Conservation (phyloP, 1,140 invertebrate genomes). For the Ostrea denselamellosa region DNA sequence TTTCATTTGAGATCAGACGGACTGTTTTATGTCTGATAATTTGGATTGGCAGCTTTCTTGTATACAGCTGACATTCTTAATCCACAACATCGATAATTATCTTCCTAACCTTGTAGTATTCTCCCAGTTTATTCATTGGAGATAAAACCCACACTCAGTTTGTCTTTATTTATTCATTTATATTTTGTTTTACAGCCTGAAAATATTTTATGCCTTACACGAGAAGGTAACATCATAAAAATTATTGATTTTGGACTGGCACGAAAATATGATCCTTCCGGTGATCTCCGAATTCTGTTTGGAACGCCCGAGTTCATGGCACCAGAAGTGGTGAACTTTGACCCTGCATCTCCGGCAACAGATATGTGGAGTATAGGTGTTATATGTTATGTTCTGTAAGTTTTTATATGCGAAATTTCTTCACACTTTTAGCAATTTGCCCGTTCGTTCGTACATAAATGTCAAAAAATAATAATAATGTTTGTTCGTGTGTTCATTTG, state of each 20-base stretch:
- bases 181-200: constrained; percentile 86
- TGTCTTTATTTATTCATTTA: too few species aligned
- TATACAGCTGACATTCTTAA: neutral
- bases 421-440: neutral
- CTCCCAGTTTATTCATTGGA: neutral
- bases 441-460: too few species aligned
- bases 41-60: neutral
- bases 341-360: constrained; percentile 89
- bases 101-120: neutral
- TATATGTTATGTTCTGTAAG: constrained; percentile 98
- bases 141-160: neutral
- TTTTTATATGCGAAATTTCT: constrained; percentile 71
- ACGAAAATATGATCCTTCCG: constrained; percentile 85
- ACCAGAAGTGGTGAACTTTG: constrained; percentile 96
- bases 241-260: constrained; percentile 93
- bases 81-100: neutral
- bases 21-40: constrained; percentile 54
- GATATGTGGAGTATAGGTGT: constrained; percentile 90
- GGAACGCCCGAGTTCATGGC: constrained; percentile 97
- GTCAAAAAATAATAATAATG: too few species aligned
- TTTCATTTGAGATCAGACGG: neutral
- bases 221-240: constrained; percentile 97
- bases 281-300: constrained; percentile 84
- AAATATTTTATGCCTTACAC: constrained; percentile 96
- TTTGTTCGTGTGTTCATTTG: too few species aligned